Conservation (phyloP, 2,113 vertebrate genomes). For the Thunnus maccoyii region DNA sequence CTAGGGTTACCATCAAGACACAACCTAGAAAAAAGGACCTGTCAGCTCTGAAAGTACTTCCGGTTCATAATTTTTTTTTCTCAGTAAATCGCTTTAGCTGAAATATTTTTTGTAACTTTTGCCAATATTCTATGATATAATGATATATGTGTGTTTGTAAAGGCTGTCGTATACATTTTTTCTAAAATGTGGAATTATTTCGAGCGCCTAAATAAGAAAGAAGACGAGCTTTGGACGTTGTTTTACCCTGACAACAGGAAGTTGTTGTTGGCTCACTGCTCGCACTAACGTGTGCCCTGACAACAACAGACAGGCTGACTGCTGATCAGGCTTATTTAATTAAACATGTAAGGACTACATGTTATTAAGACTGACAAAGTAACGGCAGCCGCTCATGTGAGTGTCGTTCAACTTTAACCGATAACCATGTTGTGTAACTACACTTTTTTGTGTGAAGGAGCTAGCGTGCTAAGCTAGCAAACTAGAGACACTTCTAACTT, state of each 20-base stretch:
- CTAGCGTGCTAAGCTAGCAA: conserved; percentile 57
- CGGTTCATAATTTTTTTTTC: conserved; percentile 45
- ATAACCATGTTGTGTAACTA: not conserved
- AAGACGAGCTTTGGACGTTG: not conserved
- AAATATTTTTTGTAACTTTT: not conserved
- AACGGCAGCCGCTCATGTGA: not conserved
- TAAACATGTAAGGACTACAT: not conserved
- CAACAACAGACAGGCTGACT: conserved; percentile 33
- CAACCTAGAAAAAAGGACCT: too few relatives aligned
- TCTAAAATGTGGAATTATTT: not conserved
- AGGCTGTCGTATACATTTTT: not conserved
- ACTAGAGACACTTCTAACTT: conserved; percentile 19
- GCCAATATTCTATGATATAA: rapidly evolving
- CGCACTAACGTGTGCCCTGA: conserved; percentile 16
- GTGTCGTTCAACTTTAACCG: not conserved
- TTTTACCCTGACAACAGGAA: conserved; percentile 56
- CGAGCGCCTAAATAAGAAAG: not conserved
- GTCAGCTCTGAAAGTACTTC: conserved; percentile 48
- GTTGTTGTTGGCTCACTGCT: conserved; percentile 16
- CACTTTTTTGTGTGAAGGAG: conserved; percentile 4
- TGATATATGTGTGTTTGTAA: too few relatives aligned
- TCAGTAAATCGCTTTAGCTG: not conserved
- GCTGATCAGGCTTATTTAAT: not conserved
- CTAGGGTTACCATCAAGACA: too few relatives aligned
- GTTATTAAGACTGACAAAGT: not conserved